These are phyloP conservation scores for Cancer borealis DNA, from an alignment of 2,888 invertebrate genomes.

Conservation along the genomic window DNA sequence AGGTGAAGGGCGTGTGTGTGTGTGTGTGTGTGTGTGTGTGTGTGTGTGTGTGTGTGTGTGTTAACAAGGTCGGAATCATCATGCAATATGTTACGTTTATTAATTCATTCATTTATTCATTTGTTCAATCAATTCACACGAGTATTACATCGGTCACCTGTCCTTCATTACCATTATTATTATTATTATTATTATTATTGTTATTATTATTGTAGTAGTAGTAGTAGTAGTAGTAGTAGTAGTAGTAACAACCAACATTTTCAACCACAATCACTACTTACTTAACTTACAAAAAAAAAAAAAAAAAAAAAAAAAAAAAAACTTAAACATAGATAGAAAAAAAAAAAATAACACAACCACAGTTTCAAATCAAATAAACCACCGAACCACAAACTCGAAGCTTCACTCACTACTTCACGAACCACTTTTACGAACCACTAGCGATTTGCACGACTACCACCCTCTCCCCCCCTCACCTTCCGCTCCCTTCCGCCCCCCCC, in stretches of 20 bases:
- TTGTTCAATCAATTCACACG: not conserved
- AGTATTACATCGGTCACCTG: not conserved
- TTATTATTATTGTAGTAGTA: not conserved
- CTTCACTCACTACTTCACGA: not conserved
- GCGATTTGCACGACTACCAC: not conserved
- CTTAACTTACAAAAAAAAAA: too few species aligned
- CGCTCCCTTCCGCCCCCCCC: not conserved
- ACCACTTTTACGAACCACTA: not conserved
- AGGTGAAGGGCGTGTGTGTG: slow-evolving; percentile 24
- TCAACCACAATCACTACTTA: too few species aligned
- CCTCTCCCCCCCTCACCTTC: too few species aligned
- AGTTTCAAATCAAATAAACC: too few species aligned
- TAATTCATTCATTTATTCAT: not conserved
- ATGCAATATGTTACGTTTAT: not conserved
- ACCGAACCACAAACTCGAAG: not conserved
- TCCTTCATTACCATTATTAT: not conserved
- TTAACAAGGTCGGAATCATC: not conserved
- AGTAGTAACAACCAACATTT: not conserved
- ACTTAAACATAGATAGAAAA: not conserved
- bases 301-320: not conserved
- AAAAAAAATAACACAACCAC: not conserved
- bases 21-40: slow-evolving; percentile 37
- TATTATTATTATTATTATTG: not conserved
- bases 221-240: slow-evolving; percentile 6
- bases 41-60: slow-evolving; percentile 30